These are phyloP conservation scores for Lepeophtheirus salmonis DNA, from an alignment of 1,140 invertebrate genomes.

Conservation along the genomic window DNA sequence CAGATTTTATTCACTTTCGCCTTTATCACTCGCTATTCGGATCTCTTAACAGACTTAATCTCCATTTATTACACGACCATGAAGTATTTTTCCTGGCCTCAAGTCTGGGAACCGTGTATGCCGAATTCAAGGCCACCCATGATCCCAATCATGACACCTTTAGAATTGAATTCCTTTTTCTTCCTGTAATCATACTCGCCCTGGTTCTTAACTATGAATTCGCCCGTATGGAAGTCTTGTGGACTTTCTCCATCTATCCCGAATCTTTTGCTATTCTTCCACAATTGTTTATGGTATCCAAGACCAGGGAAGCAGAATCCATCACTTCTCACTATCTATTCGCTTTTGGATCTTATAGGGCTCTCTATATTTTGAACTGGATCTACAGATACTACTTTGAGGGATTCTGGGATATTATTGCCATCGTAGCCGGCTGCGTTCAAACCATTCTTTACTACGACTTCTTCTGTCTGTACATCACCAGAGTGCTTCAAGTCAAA, in stretches of 20 bases:
- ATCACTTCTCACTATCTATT: slow-evolving; percentile 99
- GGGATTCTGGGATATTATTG: slow-evolving; percentile 81
- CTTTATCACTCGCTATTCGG: slow-evolving; percentile 83
- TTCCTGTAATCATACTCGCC: slow-evolving; percentile 65
- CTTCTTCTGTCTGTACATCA: slow-evolving; percentile 99
- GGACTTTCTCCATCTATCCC: slow-evolving; percentile 99
- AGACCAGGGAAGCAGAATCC: slow-evolving; percentile 97
- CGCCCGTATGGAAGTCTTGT: slow-evolving; percentile 53
- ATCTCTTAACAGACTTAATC: slow-evolving; percentile 83
- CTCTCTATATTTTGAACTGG: slow-evolving; percentile 95
- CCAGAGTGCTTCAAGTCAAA: slow-evolving; percentile 87
- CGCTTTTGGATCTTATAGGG: slow-evolving; percentile 88
- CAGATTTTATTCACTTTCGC: slow-evolving; percentile 93
- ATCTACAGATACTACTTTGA: slow-evolving; percentile 40
- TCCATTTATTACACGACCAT: slow-evolving; percentile 90
- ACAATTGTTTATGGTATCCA: slow-evolving; percentile 93
- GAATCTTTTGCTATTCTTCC: slow-evolving; percentile 97
- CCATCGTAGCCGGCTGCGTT: slow-evolving; percentile 82
- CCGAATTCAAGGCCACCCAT: slow-evolving; percentile 94
- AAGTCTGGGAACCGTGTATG: slow-evolving; percentile 73
- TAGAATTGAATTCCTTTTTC: slow-evolving; percentile 78
- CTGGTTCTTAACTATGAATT: slow-evolving; percentile 91
- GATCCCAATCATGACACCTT: slow-evolving; percentile 91
- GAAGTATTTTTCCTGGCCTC: slow-evolving; percentile 88
- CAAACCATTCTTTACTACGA: slow-evolving; percentile 98